A percentile compares a stretch with the other conserved stretches of the same genome.
Conservation (phyloP, 2,797 vertebrate species). For the Sciaenops ocellatus region DNA sequence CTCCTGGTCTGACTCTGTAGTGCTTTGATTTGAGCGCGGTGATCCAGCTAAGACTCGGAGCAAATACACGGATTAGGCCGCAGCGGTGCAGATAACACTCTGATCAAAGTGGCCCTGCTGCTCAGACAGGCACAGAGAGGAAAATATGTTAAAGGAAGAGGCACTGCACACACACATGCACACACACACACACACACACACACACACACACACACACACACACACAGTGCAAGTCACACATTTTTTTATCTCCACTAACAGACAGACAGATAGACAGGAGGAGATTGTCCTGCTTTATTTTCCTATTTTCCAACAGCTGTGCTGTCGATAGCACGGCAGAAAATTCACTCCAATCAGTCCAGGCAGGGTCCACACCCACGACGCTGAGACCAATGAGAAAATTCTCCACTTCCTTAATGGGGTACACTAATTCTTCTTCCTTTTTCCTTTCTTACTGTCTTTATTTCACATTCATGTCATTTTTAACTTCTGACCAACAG, state of each 20-base stretch:
- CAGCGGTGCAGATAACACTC: constrained; percentile 85
- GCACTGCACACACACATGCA: constrained; percentile 41
- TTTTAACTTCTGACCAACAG: constrained; percentile 21
- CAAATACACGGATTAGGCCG: constrained; percentile 88
- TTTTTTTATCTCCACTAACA: constrained; percentile 74
- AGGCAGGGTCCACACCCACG: constrained; percentile 63
- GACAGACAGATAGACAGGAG: constrained; percentile 69
- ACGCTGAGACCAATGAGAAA: constrained; percentile 69
- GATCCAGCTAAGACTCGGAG: constrained; percentile 87
- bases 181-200: constrained; percentile 18
- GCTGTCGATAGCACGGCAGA: constrained; percentile 74
- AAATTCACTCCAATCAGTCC: constrained; percentile 77
- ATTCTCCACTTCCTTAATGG: constrained; percentile 68
- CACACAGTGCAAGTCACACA: constrained; percentile 57
- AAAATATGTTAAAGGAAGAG: constrained; percentile 84
- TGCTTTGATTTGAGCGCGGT: constrained; percentile 86
- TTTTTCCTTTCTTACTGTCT: constrained; percentile 41
- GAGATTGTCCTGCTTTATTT: constrained; percentile 82
- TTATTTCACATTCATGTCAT: constrained; percentile 38
- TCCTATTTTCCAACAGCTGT: constrained; percentile 72
- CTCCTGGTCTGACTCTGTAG: constrained; percentile 81
- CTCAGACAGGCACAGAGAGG: constrained; percentile 79
- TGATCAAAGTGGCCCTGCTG: constrained; percentile 87
- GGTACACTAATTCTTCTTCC: constrained; percentile 32
- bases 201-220: constrained; percentile 32